These are phyloP conservation scores for Drosophila bifasciata DNA, from an alignment of 1,140 invertebrate genomes.

Conservation along the genomic window DNA sequence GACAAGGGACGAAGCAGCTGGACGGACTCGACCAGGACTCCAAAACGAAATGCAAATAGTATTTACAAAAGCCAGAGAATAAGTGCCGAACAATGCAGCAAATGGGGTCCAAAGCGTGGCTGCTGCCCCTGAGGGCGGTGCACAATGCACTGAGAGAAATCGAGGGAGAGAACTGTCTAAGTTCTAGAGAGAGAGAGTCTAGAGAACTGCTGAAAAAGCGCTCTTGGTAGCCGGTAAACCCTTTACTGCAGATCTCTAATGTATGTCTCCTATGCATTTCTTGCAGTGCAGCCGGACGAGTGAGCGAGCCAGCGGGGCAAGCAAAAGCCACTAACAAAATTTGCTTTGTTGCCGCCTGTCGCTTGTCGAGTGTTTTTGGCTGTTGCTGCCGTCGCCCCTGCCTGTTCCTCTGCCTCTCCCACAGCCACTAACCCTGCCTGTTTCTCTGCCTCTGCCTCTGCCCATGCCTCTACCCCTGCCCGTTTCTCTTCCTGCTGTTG, in stretches of 20 bases:
- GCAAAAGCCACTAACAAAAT: slow-evolving; percentile 78
- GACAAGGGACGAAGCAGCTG: slow-evolving; percentile 24
- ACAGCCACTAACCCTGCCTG: not conserved
- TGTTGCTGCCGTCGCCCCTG: slow-evolving; percentile 50
- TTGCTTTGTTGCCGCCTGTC: slow-evolving; percentile 66
- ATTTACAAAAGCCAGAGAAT: slow-evolving; percentile 74
- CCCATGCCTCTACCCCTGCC: not conserved
- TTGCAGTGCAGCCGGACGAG: slow-evolving; percentile 19
- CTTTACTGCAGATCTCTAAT: too few relatives aligned
- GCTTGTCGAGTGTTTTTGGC: slow-evolving; percentile 66
- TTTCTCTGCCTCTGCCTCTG: slow-evolving; percentile 22
- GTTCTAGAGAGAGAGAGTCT: too few relatives aligned
- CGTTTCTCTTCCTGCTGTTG: slow-evolving; percentile 55
- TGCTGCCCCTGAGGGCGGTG: slow-evolving; percentile 25
- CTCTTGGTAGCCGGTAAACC: too few relatives aligned
- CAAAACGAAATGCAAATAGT: slow-evolving; percentile 79
- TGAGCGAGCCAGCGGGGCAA: slow-evolving; percentile 24
- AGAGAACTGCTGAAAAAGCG: too few relatives aligned
- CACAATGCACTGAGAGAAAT: slow-evolving; percentile 9
- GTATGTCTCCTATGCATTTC: too few relatives aligned
- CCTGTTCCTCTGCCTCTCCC: too few relatives aligned
- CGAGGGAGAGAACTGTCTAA: too few relatives aligned
- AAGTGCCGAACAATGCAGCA: slow-evolving; percentile 67
- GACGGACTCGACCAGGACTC: slow-evolving; percentile 33
- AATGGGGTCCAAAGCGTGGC: slow-evolving; percentile 34